Conservation (phyloP, 2,113 vertebrate genomes). For the Genyomyrus donnyi region DNA sequence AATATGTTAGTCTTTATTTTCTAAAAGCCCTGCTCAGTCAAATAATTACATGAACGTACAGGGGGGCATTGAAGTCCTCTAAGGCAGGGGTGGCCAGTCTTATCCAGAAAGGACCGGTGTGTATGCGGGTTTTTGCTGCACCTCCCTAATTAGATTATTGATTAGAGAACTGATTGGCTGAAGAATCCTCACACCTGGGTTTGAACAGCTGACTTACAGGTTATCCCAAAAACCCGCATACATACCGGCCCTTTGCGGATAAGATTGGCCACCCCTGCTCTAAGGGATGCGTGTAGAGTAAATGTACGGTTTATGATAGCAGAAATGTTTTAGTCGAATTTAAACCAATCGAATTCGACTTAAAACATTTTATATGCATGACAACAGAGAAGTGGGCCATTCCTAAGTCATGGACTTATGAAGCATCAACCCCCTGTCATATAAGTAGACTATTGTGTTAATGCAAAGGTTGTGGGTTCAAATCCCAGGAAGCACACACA, state of each 20-base stretch:
- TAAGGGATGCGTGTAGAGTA: neutral
- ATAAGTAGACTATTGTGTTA: neutral
- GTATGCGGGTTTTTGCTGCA: no score
- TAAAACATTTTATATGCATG: neutral
- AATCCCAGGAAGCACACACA: neutral
- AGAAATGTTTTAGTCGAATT: neutral
- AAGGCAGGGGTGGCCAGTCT: neutral
- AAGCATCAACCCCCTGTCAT: neutral
- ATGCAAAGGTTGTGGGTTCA: neutral
- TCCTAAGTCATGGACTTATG: neutral
- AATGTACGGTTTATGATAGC: neutral
- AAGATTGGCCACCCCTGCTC: neutral
- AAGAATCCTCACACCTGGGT: no score
- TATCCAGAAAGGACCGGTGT: no score
- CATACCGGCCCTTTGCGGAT: no score
- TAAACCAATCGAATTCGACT: neutral
- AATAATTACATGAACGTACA: neutral
- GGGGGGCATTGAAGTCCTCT: neutral
- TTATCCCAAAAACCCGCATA: no score
- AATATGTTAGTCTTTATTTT: neutral
- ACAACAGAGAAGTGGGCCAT: neutral
- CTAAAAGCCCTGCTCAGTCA: neutral
- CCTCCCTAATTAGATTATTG: no score
- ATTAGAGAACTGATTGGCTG: no score
- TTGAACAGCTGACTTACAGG: no score